phyloP scores from a whole-genome alignment of 2,888 invertebrate species.

The Frankliniella intonsa region DNA sequence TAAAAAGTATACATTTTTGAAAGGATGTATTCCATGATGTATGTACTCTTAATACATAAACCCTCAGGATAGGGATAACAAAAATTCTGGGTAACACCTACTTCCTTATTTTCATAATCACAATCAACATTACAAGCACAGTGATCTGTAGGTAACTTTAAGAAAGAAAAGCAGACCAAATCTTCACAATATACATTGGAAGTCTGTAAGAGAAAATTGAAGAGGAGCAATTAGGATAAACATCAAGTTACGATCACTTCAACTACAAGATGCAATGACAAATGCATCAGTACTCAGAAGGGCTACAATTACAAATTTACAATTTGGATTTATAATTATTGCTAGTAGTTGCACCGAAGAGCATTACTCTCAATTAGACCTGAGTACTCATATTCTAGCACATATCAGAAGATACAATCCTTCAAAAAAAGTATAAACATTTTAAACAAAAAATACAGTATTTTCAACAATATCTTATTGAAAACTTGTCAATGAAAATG shows the following conservation, averaged over 20 bases:
- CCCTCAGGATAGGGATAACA: slow-evolving; percentile 22
- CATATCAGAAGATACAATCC: slow-evolving; percentile 26
- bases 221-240: slow-evolving; percentile 26
- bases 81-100: slow-evolving; percentile 1
- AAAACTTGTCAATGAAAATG: slow-evolving; percentile 16
- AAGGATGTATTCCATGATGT: slow-evolving; percentile 25
- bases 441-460: slow-evolving; percentile 17
- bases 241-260: slow-evolving; percentile 22
- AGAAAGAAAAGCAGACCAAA: slow-evolving; percentile 20
- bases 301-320: slow-evolving; percentile 27
- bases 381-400: slow-evolving; percentile 21
- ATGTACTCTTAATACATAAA: slow-evolving; percentile 25
- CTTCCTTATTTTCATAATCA: slow-evolving; percentile 1
- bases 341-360: slow-evolving; percentile 24
- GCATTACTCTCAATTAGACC: slow-evolving; percentile 20
- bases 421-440: slow-evolving; percentile 25
- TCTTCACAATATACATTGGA: neutral
- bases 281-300: slow-evolving; percentile 24
- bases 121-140: slow-evolving; percentile 12
- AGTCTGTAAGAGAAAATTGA: slow-evolving; percentile 17
- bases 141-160: slow-evolving; percentile 15
- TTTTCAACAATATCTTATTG: slow-evolving; percentile 2
- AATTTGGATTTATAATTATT: slow-evolving; percentile 24
- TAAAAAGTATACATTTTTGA: slow-evolving; percentile 23
- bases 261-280: slow-evolving; percentile 26